These are phyloP conservation scores for Harpalus rubripes DNA, from an alignment of 2,888 invertebrate species.

Conservation along the genomic window DNA sequence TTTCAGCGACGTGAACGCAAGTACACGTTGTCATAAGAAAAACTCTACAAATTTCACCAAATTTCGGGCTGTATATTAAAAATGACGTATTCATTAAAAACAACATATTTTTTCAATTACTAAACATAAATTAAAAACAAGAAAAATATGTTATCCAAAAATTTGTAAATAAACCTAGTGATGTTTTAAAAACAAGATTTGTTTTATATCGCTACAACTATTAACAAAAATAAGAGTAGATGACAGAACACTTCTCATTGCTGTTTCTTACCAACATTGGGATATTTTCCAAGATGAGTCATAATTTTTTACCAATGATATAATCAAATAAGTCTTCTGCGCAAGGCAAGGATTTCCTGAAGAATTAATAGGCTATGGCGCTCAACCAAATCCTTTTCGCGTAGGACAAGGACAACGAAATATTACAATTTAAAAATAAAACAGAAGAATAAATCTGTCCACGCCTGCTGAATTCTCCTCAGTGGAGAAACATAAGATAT, in stretches of 20 bases:
- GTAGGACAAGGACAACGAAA: conserved; percentile 49
- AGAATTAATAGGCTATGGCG: conserved; percentile 40
- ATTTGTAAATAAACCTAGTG: conserved; percentile 9
- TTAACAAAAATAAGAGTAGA: conserved; percentile 33
- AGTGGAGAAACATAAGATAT: conserved; percentile 12
- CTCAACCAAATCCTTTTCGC: conserved; percentile 41
- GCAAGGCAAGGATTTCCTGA: conserved; percentile 24
- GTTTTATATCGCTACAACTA: conserved; percentile 21
- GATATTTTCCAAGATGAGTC: conserved; percentile 58
- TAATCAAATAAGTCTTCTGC: conserved; percentile 11
- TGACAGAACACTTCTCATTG: conserved; percentile 18
- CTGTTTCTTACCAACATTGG: conserved; percentile 46
- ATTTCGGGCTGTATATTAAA: no score
- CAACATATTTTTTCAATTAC: neutral
- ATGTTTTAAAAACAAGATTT: conserved; percentile 28
- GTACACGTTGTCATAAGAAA: no score
- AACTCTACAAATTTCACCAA: no score
- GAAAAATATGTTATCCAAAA: neutral
- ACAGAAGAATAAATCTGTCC: conserved; percentile 53
- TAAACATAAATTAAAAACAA: neutral
- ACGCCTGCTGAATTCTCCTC: conserved; percentile 5
- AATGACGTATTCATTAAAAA: no score
- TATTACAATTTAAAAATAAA: conserved; percentile 45
- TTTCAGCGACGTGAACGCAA: no score
- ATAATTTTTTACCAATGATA: conserved; percentile 39